Evolutionary conservation across 2,113 vertebrate species (phyloP).

Genomic region (Pseudopipra pipra): DNA sequence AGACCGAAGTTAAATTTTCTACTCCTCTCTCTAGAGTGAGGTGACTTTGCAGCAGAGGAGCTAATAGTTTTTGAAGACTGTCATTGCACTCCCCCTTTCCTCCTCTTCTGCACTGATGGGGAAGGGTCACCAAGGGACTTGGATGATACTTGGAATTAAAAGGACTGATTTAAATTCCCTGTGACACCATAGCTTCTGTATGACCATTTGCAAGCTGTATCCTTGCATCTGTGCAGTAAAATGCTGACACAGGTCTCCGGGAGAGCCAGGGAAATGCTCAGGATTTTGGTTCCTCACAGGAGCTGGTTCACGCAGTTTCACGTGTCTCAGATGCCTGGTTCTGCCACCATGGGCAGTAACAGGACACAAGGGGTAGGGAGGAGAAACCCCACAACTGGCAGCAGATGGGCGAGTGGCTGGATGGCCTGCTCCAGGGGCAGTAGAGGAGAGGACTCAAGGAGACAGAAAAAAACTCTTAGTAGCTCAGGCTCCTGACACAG

Average conservation of each 20-base stretch:
- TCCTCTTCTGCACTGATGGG: not conserved
- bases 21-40: not conserved
- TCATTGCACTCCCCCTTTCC: not conserved
- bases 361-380: not conserved
- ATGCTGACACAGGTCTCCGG: not conserved
- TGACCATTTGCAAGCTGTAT: not conserved
- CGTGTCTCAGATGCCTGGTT: fast-evolving
- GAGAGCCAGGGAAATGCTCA: not conserved
- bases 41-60: not conserved
- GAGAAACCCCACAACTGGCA: not conserved
- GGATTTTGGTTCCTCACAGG: not conserved
- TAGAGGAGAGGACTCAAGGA: not conserved
- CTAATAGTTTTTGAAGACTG: not conserved
- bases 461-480: not conserved
- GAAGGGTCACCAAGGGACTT: not conserved
- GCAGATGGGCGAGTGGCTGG: not conserved
- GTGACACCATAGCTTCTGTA: not conserved
- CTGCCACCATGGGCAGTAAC: not conserved
- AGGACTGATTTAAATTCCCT: not conserved
- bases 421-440: fast-evolving
- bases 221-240: not conserved
- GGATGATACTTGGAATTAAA: not conserved
- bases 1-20: not conserved
- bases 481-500: not conserved
- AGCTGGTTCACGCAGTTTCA: not conserved